phyloP scores from a whole-genome alignment of 2,113 vertebrate species.

The Pterocles gutturalis region DNA sequence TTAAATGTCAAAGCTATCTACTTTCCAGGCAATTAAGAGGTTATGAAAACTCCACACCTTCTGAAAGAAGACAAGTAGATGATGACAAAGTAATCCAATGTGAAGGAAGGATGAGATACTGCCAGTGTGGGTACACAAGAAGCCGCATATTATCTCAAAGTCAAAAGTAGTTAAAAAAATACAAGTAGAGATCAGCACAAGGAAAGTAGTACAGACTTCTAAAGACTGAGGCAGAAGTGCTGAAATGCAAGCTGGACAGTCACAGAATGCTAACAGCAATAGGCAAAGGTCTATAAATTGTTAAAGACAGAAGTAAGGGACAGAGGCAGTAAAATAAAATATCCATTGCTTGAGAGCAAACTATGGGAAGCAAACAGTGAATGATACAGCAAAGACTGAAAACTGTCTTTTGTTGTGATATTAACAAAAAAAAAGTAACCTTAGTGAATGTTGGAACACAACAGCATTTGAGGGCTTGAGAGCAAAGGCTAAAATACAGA shows the following conservation, averaged over 20 bases:
- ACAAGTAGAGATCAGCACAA: not conserved
- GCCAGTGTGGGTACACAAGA: not conserved
- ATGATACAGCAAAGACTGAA: not conserved
- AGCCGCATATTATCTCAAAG: not conserved
- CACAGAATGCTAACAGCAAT: not conserved
- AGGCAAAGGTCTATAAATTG: not conserved
- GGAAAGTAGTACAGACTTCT: not conserved
- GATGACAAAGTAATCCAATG: not conserved
- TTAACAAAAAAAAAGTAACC: not conserved
- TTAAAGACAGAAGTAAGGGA: not conserved
- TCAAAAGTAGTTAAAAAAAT: not conserved
- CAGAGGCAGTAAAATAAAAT: not conserved
- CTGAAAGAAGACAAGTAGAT: not conserved
- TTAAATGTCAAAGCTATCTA: not conserved
- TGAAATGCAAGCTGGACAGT: not conserved
- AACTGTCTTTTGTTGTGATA: not conserved
- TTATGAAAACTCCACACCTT: not conserved
- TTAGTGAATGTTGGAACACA: not conserved
- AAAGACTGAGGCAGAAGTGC: not conserved
- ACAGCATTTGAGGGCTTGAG: not conserved
- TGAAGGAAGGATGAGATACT: not conserved
- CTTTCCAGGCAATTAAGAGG: not conserved
- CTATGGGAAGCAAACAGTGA: not conserved
- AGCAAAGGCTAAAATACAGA: not conserved
- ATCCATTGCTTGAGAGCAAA: not conserved